Conservation (phyloP, 2,113 vertebrate species). For the Proteles cristata region DNA sequence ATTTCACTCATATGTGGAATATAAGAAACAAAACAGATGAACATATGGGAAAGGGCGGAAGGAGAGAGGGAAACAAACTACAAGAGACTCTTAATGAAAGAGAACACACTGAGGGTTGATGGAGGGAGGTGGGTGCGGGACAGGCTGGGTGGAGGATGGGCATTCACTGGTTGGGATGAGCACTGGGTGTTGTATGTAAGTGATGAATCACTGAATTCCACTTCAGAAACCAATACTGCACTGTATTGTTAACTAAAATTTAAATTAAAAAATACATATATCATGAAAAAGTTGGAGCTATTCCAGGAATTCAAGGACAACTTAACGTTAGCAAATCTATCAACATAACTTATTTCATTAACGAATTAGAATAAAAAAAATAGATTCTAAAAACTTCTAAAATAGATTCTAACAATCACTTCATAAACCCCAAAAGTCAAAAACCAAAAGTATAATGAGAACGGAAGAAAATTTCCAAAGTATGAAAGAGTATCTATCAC, state of each 20-base stretch:
- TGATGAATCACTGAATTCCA: background rate
- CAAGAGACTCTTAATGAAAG: background rate
- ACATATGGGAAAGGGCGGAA: background rate
- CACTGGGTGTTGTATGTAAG: background rate
- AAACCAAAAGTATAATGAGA: conserved; percentile 6
- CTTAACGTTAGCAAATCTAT: background rate
- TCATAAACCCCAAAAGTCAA: background rate
- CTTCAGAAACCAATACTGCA: background rate
- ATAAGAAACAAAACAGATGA: background rate
- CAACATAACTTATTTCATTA: conserved; percentile 14
- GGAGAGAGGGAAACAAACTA: background rate
- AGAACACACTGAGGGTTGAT: background rate
- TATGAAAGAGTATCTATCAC: background rate
- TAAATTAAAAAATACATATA: background rate
- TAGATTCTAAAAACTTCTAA: background rate
- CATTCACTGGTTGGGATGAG: background rate
- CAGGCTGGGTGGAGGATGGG: background rate
- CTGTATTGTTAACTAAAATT: background rate
- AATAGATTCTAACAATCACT: conserved; percentile 1
- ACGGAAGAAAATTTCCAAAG: background rate
- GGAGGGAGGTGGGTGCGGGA: background rate
- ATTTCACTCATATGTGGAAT: background rate
- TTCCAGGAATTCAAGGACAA: background rate
- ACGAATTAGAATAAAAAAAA: conserved; percentile 20
- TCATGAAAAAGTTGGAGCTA: background rate